Base-by-base conservation (phyloP, 2,888 invertebrate genomes). In the Anaspis maculata region DNA sequence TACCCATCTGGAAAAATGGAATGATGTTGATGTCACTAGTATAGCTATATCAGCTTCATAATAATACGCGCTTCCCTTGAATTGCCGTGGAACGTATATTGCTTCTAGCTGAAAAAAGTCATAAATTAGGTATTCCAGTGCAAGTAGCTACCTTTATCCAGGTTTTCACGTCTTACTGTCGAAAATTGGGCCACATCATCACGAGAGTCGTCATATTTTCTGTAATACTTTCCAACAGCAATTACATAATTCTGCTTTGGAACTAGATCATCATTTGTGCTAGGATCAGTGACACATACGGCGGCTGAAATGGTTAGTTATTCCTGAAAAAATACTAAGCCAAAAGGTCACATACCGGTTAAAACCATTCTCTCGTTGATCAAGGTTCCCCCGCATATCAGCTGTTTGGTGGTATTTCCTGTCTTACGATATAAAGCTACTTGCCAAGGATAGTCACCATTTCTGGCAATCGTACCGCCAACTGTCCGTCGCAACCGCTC, bases 91-190 rank as follows among this genome's bases (percentile, higher is more conserved):
- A 11, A 49, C 30, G 13, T 39, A 31, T 13, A 57, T 48, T n/a
- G n/a, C n/a, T n/a, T n/a, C n/a, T n/a, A n/a, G n/a, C n/a, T n/a
- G n/a, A n/a, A n/a, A n/a, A n/a, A n/a, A n/a, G n/a, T n/a, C n/a
- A n/a, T n/a, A n/a, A n/a, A n/a, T n/a, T n/a, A n/a, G n/a, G n/a
- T n/a, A n/a, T n/a, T n/a, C n/a, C n/a, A n/a, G n/a, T n/a, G n/a
- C n/a, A n/a, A n/a, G n/a, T n/a, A n/a, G n/a, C n/a, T 56, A 59
- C 43, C 61, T 62, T 27, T 61, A 61, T 3, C 56, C 59, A 2
- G 46, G 56, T 13, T 61, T 42, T 14, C 35, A 40, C 24, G 11
- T 22, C 13, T 16, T n/a, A n/a, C n/a, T n/a, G n/a, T n/a, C n/a
- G n/a, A n/a, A n/a, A n/a, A n/a, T n/a, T n/a, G n/a, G n/a, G n/a